Evolutionary conservation across 2,888 invertebrate genomes (phyloP), one percentile per base, ranked within the genome.

Genomic region (Dione juno): DNA sequence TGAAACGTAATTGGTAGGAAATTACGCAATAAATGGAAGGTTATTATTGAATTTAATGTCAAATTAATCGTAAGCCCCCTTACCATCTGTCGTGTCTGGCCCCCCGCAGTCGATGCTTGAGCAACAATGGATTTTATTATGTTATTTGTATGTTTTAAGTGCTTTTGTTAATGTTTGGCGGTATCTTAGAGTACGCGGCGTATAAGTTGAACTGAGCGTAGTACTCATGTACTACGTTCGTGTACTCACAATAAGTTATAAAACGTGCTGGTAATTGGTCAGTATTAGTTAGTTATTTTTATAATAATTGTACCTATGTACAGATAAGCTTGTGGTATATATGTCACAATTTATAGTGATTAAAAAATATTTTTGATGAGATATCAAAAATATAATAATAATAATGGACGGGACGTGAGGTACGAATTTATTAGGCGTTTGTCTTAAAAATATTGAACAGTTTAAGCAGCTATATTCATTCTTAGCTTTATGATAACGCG

Each of bases 1-100:
- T 90, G 92, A 89, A 88, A 87, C 82, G 90, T 89, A 92, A 92
- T 93, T 92, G 92, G 85, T 85, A 89, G 92, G 92, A 93, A 92
- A 93, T 93, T 92, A 92, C 90, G 89, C 90, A 89, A 92, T 92
- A 92, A 92, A 91, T 91, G 92, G 89, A 81, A 86, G 85, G 90
- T 90, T 92, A 91, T 92, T 92, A 93, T 92, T 92, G 91, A 93
- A 91, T 93, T 91, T 91, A 91, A 92, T 92, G 91, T 92, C 88
- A 89, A 92, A 92, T 92, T 91, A 92, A 91, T 88, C 89, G 88
- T 78, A 77, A 83, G 80, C 81, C 85, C 87, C 88, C 86, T 77
- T 80, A 81, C 82, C 92, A 93, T 92, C 92, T 92, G 93, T 86
- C 91, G 90, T 82, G 78, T 81, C 75, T 68, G 75, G 74, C 77